Base-by-base conservation (phyloP, 2,888 invertebrate genomes). In the Meliscaeva auricollis region DNA sequence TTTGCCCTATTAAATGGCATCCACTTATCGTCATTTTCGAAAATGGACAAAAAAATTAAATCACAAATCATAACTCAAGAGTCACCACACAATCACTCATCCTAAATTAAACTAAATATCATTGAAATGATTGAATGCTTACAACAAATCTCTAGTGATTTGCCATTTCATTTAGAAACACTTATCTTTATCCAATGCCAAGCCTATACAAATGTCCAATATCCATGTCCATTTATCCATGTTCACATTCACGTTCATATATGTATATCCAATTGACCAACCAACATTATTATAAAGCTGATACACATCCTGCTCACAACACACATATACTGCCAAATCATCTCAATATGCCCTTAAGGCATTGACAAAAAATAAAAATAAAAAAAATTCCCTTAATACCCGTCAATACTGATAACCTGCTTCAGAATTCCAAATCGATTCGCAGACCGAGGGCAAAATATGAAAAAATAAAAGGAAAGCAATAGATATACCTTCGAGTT, bases 151-250 rank as follows among this genome's bases (percentile, higher is more conserved):
- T 32, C 32, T 8, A 32, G 66, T 50, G 66, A 66, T 66, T 50
- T 66, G 50, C 66, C 22, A 66, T 50, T 50, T 66, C 48, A 50
- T 50, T 66, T 66, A 35, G 35, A 66, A 66, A 22, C 50, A 66
- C 48, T 48, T 66, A 35, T 66, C 48, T 46, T 17, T 11, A 38
- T 2, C 13, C 13, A 13, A 35, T 38, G 0, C n/a, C 8, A 30
- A 8, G 30, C 15, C 26, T 15, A 22, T 50, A 1, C 2, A 15
- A n/a, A 54, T 52, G 9, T 30, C 52, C 26, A n/a, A 30, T 54
- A 15, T 26, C 44, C 22, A 44, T 6, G 56, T 6, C 3, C 54
- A 22, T 60, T 26, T 17, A 35, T 50, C 50, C 48, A 50, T n/a
- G n/a, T n/a, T n/a, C n/a, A n/a, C n/a, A n/a, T n/a, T n/a, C n/a